phyloP scores from a whole-genome alignment of 1,140 invertebrate genomes.

The Apocrypta bakeri region DNA sequence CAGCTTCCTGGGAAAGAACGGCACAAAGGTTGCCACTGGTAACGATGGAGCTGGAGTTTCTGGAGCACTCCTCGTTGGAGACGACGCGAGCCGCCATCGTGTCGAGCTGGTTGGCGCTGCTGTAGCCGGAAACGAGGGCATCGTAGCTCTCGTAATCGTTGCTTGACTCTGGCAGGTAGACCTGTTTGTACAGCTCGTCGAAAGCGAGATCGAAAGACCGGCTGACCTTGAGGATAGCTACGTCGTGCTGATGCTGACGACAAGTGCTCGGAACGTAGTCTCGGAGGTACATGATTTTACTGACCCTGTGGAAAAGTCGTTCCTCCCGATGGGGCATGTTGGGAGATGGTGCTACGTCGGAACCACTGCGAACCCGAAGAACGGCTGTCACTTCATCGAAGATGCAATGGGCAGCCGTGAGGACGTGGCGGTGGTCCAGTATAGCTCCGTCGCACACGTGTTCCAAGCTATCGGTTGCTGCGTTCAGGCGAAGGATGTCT shows the following conservation, averaged over 20 bases:
- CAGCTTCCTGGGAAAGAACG: not conserved
- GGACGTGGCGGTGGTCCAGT: not conserved
- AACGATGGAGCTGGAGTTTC: not conserved
- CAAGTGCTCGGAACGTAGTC: not conserved
- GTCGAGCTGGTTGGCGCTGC: not conserved
- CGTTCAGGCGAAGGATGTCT: not conserved
- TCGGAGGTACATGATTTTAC: slow-evolving; percentile 4
- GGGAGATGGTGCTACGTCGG: not conserved
- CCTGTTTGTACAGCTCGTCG: not conserved
- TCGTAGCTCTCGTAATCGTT: not conserved
- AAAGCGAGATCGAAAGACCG: not conserved
- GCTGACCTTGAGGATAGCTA: slow-evolving; percentile 9
- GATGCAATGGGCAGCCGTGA: slow-evolving; percentile 12
- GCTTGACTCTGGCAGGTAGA: not conserved
- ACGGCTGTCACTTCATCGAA: not conserved
- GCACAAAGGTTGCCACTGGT: slow-evolving; percentile 3
- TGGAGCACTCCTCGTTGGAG: not conserved
- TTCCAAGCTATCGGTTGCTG: no score
- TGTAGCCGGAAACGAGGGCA: not conserved
- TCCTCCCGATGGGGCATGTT: not conserved
- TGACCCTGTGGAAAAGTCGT: not conserved
- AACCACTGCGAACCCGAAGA: not conserved
- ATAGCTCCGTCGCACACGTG: slow-evolving; percentile 9
- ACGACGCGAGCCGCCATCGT: not conserved
- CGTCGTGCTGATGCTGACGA: slow-evolving; percentile 9